Evolutionary conservation across 2,797 vertebrate genomes (phyloP), one percentile per base, ranked within the genome.

Genomic region (Danio choprae): DNA sequence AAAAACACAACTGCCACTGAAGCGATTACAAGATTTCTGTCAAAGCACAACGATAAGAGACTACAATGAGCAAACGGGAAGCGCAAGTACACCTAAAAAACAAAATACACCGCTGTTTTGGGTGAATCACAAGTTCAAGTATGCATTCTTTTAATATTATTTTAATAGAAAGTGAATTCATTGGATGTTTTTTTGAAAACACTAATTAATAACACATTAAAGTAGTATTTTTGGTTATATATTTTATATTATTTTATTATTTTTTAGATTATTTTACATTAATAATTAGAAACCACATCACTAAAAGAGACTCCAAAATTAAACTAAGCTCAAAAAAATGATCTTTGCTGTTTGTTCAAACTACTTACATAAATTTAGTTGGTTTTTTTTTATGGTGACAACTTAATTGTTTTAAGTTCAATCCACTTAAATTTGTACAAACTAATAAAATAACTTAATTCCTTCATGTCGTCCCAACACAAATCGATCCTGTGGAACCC

Each of bases 1-100:
- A 94, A 83, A 69, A 90, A 88, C 68, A 93, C 63, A 72, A 91
- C 71, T 70, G 90, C 64, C 50, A 79, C 75, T 43, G 86, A 92
- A 75, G 89, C 84, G 8, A 92, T 86, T 85, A 93, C 68, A 79
- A 92, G 71, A 85, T 91, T 93, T 85, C 93, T 94, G 89, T 46
- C 56, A 67, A 62, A 76, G 64, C 64, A 82, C 73, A 74, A 55
- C 5, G 74, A 72, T 64, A 63, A 64, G 58, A 22, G 7, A 15
- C 16, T 46, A 40, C 38, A 29, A 53, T 74, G 11, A 71, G 22
- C 18, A 46, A 46, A 40, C 5, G 12, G 7, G 10, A 60, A 65
- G 18, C 41, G 41, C 4, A 64, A 12, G 6, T 6, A 18, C 10
- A 38, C 48, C 40, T 16, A 2, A 48, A n/a, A 16, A 48, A 10